Evolutionary conservation across 2,888 invertebrate genomes (phyloP), one percentile per base, ranked within the genome.

Genomic region (Mesorhabditis spiculigera): DNA sequence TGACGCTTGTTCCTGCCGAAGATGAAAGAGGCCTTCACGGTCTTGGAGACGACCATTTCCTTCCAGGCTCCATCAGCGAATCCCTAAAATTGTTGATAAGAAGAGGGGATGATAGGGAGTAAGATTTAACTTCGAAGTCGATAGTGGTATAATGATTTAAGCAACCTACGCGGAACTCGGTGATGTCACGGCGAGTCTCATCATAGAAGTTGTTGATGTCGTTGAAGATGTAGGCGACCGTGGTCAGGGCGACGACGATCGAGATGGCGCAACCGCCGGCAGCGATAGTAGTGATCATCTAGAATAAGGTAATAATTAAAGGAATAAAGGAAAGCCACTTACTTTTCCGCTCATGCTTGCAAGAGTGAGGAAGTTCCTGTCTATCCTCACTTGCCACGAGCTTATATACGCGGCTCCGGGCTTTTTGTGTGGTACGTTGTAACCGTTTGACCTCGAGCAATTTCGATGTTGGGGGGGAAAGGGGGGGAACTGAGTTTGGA

Each of bases 1-100:
- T 71, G 73, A 68, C 75, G 72, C 61, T 75, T 75, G 67, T 70
- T 58, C 66, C 78, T 71, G 62, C 41, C 62, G 69, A 78, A 71
- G 5, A 74, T 41, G 67, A 63, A 13, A 58, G 62, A 41, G 43
- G 13, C 28, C 58, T 50, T 50, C 58, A 50, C 58, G n/a, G 58
- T 50, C 58, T 10, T 13, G 8, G 58, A 50, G 28, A 16, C 63
- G 41, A 63, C 28, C 63, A 63, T 63, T 8, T 63, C 63, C 6
- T 72, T 72, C 75, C 75, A 76, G n/a, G 75, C 75, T 44, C 73
- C 73, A 58, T 77, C 71, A 61, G 77, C 75, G 69, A 70, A 69
- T 58, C 72, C 74, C 71, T 73, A 16, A 66, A 16, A 69, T 13
- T 65, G 41, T 63, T 8, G 16, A 63, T 13, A 28, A 63, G 13